Evolutionary conservation across 2,797 vertebrate species (phyloP).

Genomic region (Esox lucius): DNA sequence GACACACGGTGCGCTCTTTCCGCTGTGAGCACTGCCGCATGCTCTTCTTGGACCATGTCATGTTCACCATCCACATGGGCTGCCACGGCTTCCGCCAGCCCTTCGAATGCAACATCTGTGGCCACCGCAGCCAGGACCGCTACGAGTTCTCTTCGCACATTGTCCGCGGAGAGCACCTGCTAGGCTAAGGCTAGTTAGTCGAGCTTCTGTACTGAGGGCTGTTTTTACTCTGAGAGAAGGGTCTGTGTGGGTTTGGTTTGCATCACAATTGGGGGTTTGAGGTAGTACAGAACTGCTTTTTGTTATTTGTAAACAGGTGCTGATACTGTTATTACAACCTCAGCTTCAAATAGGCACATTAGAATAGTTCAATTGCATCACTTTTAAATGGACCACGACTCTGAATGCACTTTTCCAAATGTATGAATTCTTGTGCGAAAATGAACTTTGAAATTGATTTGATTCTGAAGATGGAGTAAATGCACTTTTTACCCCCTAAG

Average conservation of each 20-base stretch:
- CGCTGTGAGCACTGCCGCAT: constrained; percentile 94
- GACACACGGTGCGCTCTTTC: constrained; percentile 88
- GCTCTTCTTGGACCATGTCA: constrained; percentile 97
- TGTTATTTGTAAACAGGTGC: constrained; percentile 40
- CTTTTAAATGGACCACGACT: constrained; percentile 35
- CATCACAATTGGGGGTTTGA: not conserved
- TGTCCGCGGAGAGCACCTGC: constrained; percentile 91
- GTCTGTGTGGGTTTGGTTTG: constrained; percentile 76
- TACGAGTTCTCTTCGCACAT: constrained; percentile 98
- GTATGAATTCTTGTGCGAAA: constrained; percentile 33
- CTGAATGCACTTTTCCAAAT: constrained; percentile 51
- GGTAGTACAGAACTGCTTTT: constrained; percentile 40
- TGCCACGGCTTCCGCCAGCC: constrained; percentile 98
- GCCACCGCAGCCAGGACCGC: constrained; percentile 95
- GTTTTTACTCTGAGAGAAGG: constrained; percentile 58
- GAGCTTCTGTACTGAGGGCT: constrained; percentile 34
- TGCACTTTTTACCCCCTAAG: constrained; percentile 63
- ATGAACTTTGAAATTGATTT: constrained; percentile 62
- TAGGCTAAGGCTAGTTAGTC: constrained; percentile 68
- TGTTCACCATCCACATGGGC: constrained; percentile 99
- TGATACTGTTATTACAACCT: constrained; percentile 35
- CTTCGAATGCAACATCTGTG: constrained; percentile 98
- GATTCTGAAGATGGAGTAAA: constrained; percentile 52
- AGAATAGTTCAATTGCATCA: constrained; percentile 16
- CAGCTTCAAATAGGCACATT: constrained; percentile 25